A percentile compares a stretch with the other conserved stretches of the same genome.
Evolutionary conservation across 23 tunicate species (phyloP).

Genomic region (Halocynthia roretzi): DNA sequence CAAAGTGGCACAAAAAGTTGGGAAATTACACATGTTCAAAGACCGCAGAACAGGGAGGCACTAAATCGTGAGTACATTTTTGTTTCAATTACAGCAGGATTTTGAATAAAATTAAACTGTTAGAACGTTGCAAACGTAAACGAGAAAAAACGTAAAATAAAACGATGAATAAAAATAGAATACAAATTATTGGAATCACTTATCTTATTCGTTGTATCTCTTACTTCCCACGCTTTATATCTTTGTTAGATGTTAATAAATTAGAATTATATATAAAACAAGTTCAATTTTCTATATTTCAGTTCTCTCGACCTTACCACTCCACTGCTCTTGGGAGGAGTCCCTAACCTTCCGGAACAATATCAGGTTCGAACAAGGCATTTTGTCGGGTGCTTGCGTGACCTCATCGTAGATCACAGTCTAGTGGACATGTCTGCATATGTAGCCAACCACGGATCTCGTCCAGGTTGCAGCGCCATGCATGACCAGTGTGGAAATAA

Average conservation of each 20-base stretch:
- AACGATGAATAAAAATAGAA: too few species aligned
- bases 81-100: too few species aligned
- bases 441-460: conserved; percentile 78
- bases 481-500: conserved; percentile 33
- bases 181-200: too few species aligned
- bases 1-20: conserved; percentile 29
- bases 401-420: conserved; percentile 43
- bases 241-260: too few species aligned
- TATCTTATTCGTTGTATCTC: not conserved
- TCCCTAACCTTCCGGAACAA: conserved; percentile 72
- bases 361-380: conserved; percentile 57
- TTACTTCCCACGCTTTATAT: not conserved
- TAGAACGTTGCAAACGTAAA: too few species aligned
- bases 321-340: conserved; percentile 80
- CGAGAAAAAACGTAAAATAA: too few species aligned
- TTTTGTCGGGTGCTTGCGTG: conserved; percentile 66
- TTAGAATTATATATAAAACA: not conserved
- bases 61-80: conserved; percentile 54
- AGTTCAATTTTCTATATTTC: not conserved
- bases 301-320: conserved; percentile 88
- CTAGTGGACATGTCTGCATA: conserved; percentile 37
- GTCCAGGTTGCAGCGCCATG: conserved; percentile 55
- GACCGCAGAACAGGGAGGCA: conserved; percentile 51
- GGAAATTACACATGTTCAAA: conserved; percentile 71
- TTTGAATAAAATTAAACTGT: too few species aligned